Base-by-base conservation (phyloP, 2,113 vertebrate species). In the Glaucidium brasilianum region DNA sequence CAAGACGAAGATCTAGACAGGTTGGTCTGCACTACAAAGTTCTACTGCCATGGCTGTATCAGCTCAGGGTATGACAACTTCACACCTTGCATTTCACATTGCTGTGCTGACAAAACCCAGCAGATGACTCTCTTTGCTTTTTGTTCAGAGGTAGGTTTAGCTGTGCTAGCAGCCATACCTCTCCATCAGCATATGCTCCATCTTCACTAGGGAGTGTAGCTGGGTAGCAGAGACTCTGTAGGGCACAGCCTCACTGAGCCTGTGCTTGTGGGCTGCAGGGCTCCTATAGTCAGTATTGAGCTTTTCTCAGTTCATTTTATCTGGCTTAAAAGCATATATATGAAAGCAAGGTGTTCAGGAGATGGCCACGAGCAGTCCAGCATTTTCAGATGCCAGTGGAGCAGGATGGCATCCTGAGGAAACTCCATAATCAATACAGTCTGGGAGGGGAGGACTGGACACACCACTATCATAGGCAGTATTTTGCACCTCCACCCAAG, bases 41-140 rank as follows among this genome's bases (percentile, higher is more conserved):
- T 84, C 87, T 89, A 19, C 84, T 92, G 77, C 76, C 23, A 0
- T 95, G 82, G 68, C 58, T 81, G 34, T 81, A 50, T 80, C 86
- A 72, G 76, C 84, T 77, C 23, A 0, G 82, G 49, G 53, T 35
- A 30, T 86, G 91, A 89, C 89, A 96, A 2, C 93, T 96, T 97
- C 95, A 90, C 93, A 85, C 92, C 62, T 91, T 35, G 34, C 43
- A 5, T 91, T 96, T 94, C 87, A 93, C 87, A 59, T 91, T 93
- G 87, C 90, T 91, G 74, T 85, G 87, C 93, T 82, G 93, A 88
- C 90, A 95, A 82, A 97, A 96, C 77, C 35, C 78, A 82, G 74
- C 87, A 82, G 77, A 91, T 32, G 39, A 60, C 53, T 93, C 35
- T 47, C 1, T 0, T 63, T 92, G 89, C 80, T 80, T 95, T 89